Conservation (phyloP, 2,797 vertebrate genomes). For the Luscinia luscinia region DNA sequence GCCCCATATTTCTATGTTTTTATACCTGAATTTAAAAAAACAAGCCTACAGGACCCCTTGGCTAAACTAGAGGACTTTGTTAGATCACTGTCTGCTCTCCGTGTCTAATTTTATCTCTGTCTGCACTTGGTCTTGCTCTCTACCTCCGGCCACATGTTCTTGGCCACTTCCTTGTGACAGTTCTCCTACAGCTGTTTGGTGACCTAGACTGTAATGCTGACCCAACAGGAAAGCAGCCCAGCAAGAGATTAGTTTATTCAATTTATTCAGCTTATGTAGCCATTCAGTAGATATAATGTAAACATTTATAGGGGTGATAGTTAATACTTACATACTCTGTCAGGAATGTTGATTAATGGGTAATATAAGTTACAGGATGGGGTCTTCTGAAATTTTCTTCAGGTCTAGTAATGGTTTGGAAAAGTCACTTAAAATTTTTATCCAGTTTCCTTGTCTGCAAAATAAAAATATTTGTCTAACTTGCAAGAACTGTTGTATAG, state of each 20-base stretch:
- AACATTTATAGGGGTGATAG: neutral
- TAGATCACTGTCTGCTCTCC: neutral
- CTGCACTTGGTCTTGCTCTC: slow-evolving; percentile 12
- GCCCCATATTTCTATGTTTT: neutral
- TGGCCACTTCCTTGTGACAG: slow-evolving; percentile 31
- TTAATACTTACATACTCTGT: neutral
- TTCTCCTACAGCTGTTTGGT: slow-evolving; percentile 42
- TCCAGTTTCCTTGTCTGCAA: neutral
- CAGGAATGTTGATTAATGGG: neutral
- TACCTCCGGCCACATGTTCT: slow-evolving; percentile 45
- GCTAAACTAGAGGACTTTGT: neutral
- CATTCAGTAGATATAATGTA: neutral
- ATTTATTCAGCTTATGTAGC: neutral
- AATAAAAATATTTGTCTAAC: neutral
- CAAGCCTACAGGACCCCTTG: neutral
- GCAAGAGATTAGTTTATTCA: neutral
- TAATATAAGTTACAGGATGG: neutral
- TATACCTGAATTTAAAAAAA: neutral
- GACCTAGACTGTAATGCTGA: slow-evolving; percentile 9
- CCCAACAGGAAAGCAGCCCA: slow-evolving; percentile 43
- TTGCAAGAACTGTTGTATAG: neutral
- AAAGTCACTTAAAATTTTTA: neutral
- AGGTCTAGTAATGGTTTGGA: neutral
- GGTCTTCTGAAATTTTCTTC: neutral
- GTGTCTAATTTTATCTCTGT: slow-evolving; percentile 19